These are phyloP conservation scores for Acheta domesticus DNA, from an alignment of 2,888 invertebrate species.

Conservation along the genomic window DNA sequence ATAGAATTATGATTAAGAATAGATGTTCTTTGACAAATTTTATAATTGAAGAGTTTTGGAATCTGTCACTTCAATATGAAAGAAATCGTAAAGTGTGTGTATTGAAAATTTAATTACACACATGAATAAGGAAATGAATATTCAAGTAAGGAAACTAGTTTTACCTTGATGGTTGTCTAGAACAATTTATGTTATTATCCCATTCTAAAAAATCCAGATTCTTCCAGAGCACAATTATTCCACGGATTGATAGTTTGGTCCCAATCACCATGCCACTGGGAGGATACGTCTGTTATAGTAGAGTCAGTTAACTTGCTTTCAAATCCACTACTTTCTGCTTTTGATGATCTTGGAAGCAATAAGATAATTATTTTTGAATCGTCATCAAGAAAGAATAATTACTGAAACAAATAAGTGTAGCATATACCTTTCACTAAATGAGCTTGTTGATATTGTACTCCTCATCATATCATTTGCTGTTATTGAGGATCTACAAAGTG, in stretches of 20 bases:
- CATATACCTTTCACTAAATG: slow-evolving; percentile 34
- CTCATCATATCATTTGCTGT: slow-evolving; percentile 19
- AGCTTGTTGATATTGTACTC: slow-evolving; percentile 30
- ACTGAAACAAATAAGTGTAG: neutral
- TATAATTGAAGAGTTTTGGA: too few relatives aligned
- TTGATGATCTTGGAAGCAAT: slow-evolving; percentile 27
- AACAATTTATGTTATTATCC: slow-evolving; percentile 31
- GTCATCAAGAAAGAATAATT: neutral
- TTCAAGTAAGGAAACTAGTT: too few relatives aligned
- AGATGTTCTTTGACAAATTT: too few relatives aligned
- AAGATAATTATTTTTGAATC: too few relatives aligned
- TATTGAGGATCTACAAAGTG: neutral
- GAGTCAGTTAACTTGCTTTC: slow-evolving; percentile 33
- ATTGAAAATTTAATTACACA: too few relatives aligned
- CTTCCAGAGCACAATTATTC: slow-evolving; percentile 35
- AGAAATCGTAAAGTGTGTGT: too few relatives aligned
- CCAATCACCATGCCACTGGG: slow-evolving; percentile 27
- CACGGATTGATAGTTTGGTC: slow-evolving; percentile 30
- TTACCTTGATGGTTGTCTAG: neutral
- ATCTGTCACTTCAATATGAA: too few relatives aligned
- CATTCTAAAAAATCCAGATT: slow-evolving; percentile 39
- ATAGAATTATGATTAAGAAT: too few relatives aligned
- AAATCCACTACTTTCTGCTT: slow-evolving; percentile 32
- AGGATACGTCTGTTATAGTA: slow-evolving; percentile 28
- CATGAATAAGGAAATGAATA: too few relatives aligned